These are phyloP conservation scores for Seriola aureovittata DNA, from an alignment of 2,113 vertebrate species.

Conservation along the genomic window DNA sequence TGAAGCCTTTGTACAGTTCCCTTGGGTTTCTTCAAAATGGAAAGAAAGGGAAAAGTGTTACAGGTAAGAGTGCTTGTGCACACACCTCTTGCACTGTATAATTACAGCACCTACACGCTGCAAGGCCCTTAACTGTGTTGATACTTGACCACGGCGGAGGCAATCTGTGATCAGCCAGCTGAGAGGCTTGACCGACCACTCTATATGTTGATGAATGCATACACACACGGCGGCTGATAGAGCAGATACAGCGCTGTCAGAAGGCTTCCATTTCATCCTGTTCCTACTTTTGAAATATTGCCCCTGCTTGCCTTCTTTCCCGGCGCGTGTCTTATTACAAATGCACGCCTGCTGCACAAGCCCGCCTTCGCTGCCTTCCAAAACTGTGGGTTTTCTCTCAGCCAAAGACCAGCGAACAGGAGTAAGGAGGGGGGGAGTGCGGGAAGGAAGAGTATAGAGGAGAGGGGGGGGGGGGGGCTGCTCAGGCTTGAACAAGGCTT, in stretches of 20 bases:
- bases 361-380: slow-evolving; percentile 39
- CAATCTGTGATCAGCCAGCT: slow-evolving; percentile 60
- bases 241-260: slow-evolving; percentile 18
- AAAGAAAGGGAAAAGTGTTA: neutral
- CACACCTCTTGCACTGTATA: slow-evolving; percentile 51
- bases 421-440: neutral
- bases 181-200: slow-evolving; percentile 58
- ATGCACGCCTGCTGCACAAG: slow-evolving; percentile 54
- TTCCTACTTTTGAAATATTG: slow-evolving; percentile 48
- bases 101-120: slow-evolving; percentile 50
- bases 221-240: neutral
- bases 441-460: neutral
- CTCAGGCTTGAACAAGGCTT: slow-evolving; percentile 77
- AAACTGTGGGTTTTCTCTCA: slow-evolving; percentile 64
- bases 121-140: slow-evolving; percentile 69
- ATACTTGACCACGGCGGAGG: slow-evolving; percentile 72
- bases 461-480: neutral
- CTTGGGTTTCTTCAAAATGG: neutral
- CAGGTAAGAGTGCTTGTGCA: slow-evolving; percentile 45
- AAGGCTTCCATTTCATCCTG: slow-evolving; percentile 32
- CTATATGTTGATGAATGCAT: slow-evolving; percentile 56
- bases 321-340: slow-evolving; percentile 55
- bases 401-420: slow-evolving; percentile 39
- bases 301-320: slow-evolving; percentile 31
- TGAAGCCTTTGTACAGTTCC: slow-evolving; percentile 17